Conservation (phyloP, 2,888 invertebrate genomes). For the Tipula vernalis region DNA sequence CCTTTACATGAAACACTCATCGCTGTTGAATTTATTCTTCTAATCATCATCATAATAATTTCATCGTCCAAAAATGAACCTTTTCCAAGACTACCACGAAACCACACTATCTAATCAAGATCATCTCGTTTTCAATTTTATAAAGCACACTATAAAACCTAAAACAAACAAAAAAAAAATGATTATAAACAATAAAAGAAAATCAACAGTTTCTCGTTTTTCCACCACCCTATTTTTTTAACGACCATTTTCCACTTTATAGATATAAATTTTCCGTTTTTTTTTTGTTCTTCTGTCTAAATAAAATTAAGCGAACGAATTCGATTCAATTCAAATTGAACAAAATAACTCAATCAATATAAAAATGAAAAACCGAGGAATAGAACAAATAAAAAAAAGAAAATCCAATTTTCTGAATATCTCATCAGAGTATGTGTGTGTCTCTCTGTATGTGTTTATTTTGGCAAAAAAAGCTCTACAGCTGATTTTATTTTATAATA, state of each 20-base stretch:
- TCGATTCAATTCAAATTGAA: constrained; percentile 4
- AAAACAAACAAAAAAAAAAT: neutral
- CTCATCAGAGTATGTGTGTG: neutral
- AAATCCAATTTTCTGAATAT: neutral
- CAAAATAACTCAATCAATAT: neutral
- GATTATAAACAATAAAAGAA: neutral
- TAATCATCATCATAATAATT: neutral
- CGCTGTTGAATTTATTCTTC: too few species aligned
- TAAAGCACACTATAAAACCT: neutral
- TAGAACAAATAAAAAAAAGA: neutral
- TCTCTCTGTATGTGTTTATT: neutral
- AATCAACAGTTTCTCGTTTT: neutral
- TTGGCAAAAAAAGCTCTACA: neutral
- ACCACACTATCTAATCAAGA: neutral
- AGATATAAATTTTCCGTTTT: neutral
- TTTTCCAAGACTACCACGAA: neutral
- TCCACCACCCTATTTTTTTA: neutral
- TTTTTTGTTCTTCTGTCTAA: neutral
- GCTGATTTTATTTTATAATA: neutral
- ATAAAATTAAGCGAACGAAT: neutral
- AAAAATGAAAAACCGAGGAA: neutral
- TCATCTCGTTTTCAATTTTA: neutral
- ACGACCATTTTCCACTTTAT: neutral
- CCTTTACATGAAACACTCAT: too few species aligned
- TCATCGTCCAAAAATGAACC: neutral